Percentiles rank a stretch among this genome's conserved stretches.
Evolutionary conservation across 2,113 vertebrate species (phyloP).

Genomic region (Hemibagrus wyckioides): DNA sequence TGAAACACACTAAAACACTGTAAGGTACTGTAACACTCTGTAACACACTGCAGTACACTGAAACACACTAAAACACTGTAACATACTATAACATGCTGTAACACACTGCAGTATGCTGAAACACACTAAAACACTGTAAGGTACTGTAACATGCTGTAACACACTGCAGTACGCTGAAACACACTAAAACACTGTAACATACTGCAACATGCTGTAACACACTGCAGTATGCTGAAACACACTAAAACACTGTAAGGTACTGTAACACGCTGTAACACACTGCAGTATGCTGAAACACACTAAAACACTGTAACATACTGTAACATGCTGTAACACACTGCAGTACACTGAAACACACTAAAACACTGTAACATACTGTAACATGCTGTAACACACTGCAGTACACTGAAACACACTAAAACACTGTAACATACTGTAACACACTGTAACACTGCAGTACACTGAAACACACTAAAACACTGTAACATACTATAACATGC

Average conservation of each 20-base stretch:
- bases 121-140: neutral
- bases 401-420: neutral
- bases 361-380: neutral
- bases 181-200: neutral
- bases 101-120: neutral
- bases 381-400: neutral
- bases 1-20: neutral
- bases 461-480: neutral
- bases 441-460: too few species aligned
- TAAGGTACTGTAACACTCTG: neutral
- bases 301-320: neutral
- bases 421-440: neutral
- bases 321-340: neutral
- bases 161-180: neutral
- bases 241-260: neutral
- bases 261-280: neutral
- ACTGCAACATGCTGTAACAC: neutral
- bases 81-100: neutral
- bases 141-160: neutral
- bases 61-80: neutral
- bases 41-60: neutral
- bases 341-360: neutral
- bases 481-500: neutral
- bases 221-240: neutral
- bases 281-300: neutral